These are phyloP conservation scores for Drosophila kanekoi DNA, from an alignment of 2,888 invertebrate species.

Conservation along the genomic window DNA sequence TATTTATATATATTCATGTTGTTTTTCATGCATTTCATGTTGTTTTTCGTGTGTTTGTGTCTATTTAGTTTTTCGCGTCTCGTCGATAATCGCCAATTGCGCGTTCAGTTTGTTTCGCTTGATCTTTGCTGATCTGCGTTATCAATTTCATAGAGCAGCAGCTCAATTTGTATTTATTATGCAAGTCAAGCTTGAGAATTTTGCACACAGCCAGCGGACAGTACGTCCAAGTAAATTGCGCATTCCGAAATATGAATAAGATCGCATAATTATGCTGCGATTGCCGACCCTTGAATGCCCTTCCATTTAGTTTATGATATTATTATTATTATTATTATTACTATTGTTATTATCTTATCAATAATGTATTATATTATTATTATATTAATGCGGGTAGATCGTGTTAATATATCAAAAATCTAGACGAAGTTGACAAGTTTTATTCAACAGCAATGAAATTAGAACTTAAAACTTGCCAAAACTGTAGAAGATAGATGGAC, in stretches of 20 bases:
- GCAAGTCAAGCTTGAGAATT: conserved; percentile 56
- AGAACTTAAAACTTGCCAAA: no score
- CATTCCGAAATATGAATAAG: conserved; percentile 45
- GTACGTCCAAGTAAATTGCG: conserved; percentile 50
- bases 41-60: conserved; percentile 18
- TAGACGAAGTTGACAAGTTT: no score
- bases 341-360: no score
- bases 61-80: conserved; percentile 22
- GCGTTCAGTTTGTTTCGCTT: conserved; percentile 33
- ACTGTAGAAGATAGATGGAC: no score
- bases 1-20: conserved; percentile 3
- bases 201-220: conserved; percentile 41
- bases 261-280: background rate
- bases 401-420: no score
- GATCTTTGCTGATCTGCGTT: conserved; percentile 61
- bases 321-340: background rate
- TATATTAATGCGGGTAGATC: no score
- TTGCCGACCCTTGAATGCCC: conserved; percentile 12
- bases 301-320: background rate
- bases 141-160: conserved; percentile 30
- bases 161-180: conserved; percentile 69
- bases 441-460: no score
- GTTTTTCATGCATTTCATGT: conserved; percentile 19
- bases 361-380: no score
- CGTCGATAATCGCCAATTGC: conserved; percentile 63